Conservation (phyloP, 2,113 vertebrate species). For the Siniperca chuatsi region DNA sequence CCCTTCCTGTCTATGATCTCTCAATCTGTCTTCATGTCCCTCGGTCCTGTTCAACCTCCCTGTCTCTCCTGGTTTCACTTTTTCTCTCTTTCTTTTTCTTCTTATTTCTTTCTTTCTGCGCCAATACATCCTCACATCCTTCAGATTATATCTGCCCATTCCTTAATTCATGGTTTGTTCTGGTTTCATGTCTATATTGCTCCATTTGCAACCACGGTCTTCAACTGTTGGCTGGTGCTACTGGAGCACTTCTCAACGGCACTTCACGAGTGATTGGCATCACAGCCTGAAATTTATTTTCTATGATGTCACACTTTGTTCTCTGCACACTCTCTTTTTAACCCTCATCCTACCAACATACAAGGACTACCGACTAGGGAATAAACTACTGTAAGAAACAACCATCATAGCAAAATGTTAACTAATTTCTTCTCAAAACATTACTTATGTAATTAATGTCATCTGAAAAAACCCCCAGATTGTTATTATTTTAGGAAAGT, state of each 20-base stretch:
- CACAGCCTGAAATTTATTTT: background rate
- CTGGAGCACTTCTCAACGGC: background rate
- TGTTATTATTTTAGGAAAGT: too few species aligned
- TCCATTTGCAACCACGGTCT: background rate
- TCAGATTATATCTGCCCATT: background rate
- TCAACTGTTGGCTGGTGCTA: background rate
- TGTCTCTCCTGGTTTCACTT: background rate
- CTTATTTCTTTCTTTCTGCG: background rate
- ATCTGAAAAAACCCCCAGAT: too few species aligned
- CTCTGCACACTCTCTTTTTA: background rate
- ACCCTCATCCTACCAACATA: too few species aligned
- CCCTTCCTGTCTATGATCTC: slow-evolving; percentile 45
- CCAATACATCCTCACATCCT: background rate
- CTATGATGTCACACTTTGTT: background rate
- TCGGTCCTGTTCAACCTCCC: background rate
- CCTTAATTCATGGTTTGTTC: background rate
- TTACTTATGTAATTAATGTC: too few species aligned
- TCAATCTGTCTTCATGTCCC: background rate
- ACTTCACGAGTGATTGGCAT: background rate
- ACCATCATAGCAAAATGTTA: too few species aligned
- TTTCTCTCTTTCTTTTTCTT: background rate
- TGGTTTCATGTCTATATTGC: background rate
- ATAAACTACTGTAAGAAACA: too few species aligned
- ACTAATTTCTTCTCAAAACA: too few species aligned
- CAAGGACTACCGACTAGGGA: too few species aligned